Base-by-base conservation (phyloP, 2,797 vertebrate species). In the Neomorphus geoffroyi region DNA sequence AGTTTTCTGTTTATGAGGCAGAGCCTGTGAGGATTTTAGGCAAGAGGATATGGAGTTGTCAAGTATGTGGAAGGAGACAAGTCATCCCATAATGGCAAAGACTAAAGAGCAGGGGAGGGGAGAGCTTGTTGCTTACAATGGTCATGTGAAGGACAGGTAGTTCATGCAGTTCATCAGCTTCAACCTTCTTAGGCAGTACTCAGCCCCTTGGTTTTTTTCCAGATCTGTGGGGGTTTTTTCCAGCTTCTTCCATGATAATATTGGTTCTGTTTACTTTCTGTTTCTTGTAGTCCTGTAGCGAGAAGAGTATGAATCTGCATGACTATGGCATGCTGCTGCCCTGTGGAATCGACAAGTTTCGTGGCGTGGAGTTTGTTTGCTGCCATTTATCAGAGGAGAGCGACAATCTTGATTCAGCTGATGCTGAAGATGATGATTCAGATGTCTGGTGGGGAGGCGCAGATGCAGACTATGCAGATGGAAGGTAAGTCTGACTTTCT, bases 371-470 rank as follows among this genome's bases (percentile, higher is more conserved):
- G 97, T 99, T 99, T 77, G 99, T 99, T 26, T 99, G 99, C 94
- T 99, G 99, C 94, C 99, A 99, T 0, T 88, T 98, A 90, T 97
- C 98, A 0, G 97, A 98, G 13, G 99, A 99, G 82, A 98, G 97
- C 0, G 99, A 99, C 91, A 98, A 96, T 18, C 91, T 99, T 12
- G 99, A 99, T 83, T 99, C 98, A 13, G 96, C 98, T 1, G 99
- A 99, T 41, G 97, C 98, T 1, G 99, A 99, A 67, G 99, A 98
- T 75, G 98, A 98, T 50, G 99, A 99, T 97, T 99, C 99, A 0
- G 99, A 99, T 27, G 99, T 99, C 67, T 99, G 99, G 99, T 99
- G 99, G 99, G 99, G 99, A 5, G 98, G 99, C 28, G 98, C 98
- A 3, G 99, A 99, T 95, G 96, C 98, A 0, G 99, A 99, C 95